Conservation (phyloP, 2,113 vertebrate species). For the Vulpes lagopus region DNA sequence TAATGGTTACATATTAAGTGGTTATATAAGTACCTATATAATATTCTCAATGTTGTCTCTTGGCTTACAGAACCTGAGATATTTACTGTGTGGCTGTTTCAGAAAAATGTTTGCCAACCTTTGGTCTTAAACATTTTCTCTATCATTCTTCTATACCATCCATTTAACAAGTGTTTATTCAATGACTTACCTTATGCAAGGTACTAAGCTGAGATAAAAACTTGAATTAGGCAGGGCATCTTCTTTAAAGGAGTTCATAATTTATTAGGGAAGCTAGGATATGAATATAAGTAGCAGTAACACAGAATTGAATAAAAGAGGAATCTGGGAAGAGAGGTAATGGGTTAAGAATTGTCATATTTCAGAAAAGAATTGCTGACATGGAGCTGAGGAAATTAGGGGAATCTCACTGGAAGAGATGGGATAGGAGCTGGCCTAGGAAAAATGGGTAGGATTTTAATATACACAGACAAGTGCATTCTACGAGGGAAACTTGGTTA, state of each 20-base stretch:
- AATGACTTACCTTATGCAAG: background rate
- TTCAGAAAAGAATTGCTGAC: background rate
- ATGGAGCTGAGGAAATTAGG: background rate
- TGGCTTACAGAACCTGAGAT: background rate
- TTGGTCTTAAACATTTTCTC: conserved; percentile 11
- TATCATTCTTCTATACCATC: background rate
- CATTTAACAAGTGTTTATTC: background rate
- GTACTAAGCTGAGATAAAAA: conserved; percentile 20
- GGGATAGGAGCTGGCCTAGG: background rate
- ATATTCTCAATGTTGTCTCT: conserved; percentile 12
- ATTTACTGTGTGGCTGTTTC: background rate
- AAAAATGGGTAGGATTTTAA: background rate
- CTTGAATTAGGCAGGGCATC: background rate
- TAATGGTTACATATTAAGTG: background rate
- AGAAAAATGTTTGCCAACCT: background rate
- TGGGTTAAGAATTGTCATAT: background rate
- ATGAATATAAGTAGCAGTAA: background rate
- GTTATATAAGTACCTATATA: background rate
- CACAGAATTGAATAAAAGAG: background rate
- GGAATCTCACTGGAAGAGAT: background rate
- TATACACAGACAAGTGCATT: background rate
- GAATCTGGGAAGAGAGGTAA: background rate
- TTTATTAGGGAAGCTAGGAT: background rate
- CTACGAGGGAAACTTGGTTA: background rate
- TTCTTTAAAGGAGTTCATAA: conserved; percentile 15